Percentiles rank a stretch among this genome's conserved stretches.
Conservation (phyloP, 2,888 invertebrate genomes). For the Arrhopalites spinosus region DNA sequence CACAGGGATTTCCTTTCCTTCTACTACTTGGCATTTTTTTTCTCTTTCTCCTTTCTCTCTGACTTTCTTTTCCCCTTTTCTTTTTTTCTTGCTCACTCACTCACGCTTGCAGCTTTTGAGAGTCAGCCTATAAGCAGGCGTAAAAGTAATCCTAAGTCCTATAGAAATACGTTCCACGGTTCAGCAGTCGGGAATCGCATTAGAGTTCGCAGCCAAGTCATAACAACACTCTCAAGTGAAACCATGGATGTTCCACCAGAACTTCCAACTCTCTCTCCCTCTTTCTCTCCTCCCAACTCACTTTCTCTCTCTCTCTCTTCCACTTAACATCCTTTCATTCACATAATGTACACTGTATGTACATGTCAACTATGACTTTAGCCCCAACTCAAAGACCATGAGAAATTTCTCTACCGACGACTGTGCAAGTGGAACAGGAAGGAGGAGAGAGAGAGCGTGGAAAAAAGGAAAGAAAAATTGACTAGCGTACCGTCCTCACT, state of each 20-base stretch:
- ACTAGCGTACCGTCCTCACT: slow-evolving; percentile 6
- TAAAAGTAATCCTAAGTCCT: slow-evolving; percentile 2
- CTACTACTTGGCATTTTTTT: slow-evolving; percentile 2
- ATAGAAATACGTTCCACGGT: not conserved
- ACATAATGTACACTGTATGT: not conserved
- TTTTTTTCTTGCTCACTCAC: slow-evolving; percentile 14
- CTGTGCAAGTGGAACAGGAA: not conserved
- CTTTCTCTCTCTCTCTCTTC: not conserved
- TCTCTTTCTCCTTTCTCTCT: not conserved
- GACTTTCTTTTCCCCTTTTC: not conserved
- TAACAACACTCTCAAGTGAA: not conserved
- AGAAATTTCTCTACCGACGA: not conserved
- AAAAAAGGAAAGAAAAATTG: not conserved
- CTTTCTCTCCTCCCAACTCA: too few species aligned
- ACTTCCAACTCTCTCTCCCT: not conserved
- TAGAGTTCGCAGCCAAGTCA: not conserved
- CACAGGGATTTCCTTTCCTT: slow-evolving; percentile 38
- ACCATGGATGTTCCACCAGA: not conserved
- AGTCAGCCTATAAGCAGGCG: not conserved
- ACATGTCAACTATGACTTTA: not conserved
- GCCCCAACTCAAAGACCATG: not conserved
- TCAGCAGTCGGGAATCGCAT: slow-evolving; percentile 1
- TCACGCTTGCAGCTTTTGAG: not conserved
- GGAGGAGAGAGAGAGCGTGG: not conserved
- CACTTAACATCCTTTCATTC: not conserved